phyloP scores from a whole-genome alignment of 2,888 invertebrate species.

The Epinotia ramella region DNA sequence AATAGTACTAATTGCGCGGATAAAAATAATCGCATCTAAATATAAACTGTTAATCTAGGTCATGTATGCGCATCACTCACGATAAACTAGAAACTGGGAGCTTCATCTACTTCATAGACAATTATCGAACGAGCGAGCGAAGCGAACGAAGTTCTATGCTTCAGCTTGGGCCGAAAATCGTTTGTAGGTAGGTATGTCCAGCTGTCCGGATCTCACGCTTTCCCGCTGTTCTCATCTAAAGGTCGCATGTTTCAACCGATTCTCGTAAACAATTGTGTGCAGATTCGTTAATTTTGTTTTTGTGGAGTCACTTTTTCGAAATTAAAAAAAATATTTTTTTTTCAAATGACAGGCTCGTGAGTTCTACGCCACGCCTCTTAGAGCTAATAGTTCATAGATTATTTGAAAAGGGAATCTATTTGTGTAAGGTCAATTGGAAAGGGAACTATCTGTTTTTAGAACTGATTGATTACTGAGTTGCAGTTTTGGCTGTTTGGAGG shows the following conservation, averaged over 20 bases:
- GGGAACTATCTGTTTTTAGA: constrained; percentile 16
- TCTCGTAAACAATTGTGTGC: no score
- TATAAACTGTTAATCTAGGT: constrained; percentile 29
- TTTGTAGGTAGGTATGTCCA: no score
- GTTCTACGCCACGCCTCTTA: no score
- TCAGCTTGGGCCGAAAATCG: no score
- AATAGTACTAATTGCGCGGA: constrained; percentile 33
- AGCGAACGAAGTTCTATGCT: no score
- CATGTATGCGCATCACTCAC: constrained; percentile 20
- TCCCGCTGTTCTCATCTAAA: no score
- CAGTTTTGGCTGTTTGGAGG: neutral
- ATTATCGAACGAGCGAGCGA: neutral
- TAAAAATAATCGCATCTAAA: constrained; percentile 41
- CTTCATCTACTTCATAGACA: constrained; percentile 15
- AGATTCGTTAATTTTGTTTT: no score
- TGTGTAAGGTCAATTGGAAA: constrained; percentile 20
- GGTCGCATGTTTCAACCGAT: no score
- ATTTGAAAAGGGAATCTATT: constrained; percentile 23
- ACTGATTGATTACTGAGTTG: neutral
- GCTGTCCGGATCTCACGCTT: no score
- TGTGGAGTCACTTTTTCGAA: no score
- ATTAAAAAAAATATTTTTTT: no score
- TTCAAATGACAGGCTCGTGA: no score
- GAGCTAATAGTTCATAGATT: neutral
- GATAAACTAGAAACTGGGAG: constrained; percentile 17